Evolutionary conservation across 2,797 vertebrate species (phyloP).

Genomic region (Hippoglossus hippoglossus): DNA sequence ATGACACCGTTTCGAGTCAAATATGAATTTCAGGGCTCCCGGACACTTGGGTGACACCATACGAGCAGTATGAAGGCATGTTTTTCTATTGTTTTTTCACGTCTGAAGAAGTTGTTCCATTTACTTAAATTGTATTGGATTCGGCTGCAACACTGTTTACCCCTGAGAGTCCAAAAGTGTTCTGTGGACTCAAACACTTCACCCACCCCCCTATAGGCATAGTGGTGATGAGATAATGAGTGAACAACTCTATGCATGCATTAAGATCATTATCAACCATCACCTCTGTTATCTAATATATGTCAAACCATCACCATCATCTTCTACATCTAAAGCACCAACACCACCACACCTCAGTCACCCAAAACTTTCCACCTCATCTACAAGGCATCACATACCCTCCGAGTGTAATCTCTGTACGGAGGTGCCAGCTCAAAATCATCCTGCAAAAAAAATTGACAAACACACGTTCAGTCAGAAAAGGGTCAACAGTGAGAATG

Average conservation of each 20-base stretch:
- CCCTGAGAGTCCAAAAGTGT: too few species aligned
- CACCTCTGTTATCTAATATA: slow-evolving; percentile 6
- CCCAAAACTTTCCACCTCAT: slow-evolving; percentile 32
- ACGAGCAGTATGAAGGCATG: too few species aligned
- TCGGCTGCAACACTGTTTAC: too few species aligned
- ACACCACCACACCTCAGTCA: slow-evolving; percentile 29
- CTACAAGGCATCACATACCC: slow-evolving; percentile 70
- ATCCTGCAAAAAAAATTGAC: slow-evolving; percentile 74
- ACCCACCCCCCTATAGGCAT: too few species aligned
- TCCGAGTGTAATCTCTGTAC: slow-evolving; percentile 74
- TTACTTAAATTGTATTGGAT: too few species aligned
- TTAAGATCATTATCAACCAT: neutral
- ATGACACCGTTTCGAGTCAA: too few species aligned
- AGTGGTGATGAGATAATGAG: too few species aligned
- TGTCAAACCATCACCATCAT: slow-evolving; percentile 36
- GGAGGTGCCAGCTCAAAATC: slow-evolving; percentile 69
- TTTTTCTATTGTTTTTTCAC: too few species aligned
- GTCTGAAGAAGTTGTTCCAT: too few species aligned
- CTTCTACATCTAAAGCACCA: slow-evolving; percentile 48
- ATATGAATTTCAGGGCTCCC: too few species aligned
- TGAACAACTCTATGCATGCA: slow-evolving; percentile 4
- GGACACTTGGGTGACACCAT: too few species aligned
- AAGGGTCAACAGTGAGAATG: slow-evolving; percentile 23
- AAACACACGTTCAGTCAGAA: slow-evolving; percentile 46
- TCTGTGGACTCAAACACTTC: too few species aligned